Base-by-base conservation (phyloP, 2,888 invertebrate species). In the Cotesia congregata region DNA sequence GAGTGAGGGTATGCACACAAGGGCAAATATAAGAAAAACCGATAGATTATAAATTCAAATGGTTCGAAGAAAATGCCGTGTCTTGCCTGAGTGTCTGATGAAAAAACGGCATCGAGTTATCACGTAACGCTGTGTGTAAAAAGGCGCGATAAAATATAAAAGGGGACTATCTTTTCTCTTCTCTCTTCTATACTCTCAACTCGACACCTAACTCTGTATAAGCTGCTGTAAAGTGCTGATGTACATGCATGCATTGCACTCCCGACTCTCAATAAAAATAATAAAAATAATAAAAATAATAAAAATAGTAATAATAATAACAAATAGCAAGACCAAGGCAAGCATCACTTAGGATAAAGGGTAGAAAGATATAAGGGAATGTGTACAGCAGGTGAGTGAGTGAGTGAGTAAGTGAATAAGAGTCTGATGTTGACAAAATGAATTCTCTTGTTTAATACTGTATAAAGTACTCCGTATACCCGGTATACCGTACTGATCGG, bases 291-390 rank as follows among this genome's bases (percentile, higher is more conserved):
- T 20, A 20, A 20, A 20, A n/a, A n/a, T n/a, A 20, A 20, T 20
- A 20, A 20, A 20, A 20, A 20, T 20, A 20, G 2, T 20, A 20
- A 20, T 3, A 30, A 30, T 30, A 30, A 30, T 30, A 30, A 30
- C 17, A 17, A 17, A 17, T 17, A 17, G 3, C 70, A 80, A 78
- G 50, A 78, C 82, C 80, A 89, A 86, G 67, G 88, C 87, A 67
- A 83, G 85, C 76, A 89, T 88, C 20, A 88, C 88, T 81, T 85
- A 88, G 85, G 88, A 87, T 85, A 88, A 88, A 83, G 89, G 88
- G 84, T 88, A 88, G 89, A 89, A 86, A 9, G 87, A 88, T n/a
- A 75, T 65, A 72, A 40, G 38, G 9, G 40, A 71, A 70, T 17
- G 62, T 64, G 65, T 9, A 65, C 5, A 17, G 30, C 65, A 65